These are phyloP conservation scores for Isaurus tuberculatus DNA, from an alignment of 92 coral and sea anemone genomes.

Conservation along the genomic window DNA sequence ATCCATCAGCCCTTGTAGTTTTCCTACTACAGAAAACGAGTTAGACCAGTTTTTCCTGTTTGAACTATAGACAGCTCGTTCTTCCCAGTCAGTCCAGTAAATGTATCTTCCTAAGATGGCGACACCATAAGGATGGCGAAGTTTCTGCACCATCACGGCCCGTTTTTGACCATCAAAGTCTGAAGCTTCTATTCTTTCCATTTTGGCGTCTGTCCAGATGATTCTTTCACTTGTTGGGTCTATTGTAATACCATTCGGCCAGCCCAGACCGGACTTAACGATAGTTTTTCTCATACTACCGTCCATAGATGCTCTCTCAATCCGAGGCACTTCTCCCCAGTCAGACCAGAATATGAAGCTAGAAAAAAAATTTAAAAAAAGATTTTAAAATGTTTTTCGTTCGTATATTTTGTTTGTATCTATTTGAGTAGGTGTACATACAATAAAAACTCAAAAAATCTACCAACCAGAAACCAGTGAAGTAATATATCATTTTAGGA, in stretches of 20 bases:
- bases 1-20: constrained; percentile 43
- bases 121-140: constrained; percentile 64
- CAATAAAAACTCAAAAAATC: too few species aligned
- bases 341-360: constrained; percentile 86
- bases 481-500: too few species aligned
- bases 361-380: background rate
- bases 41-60: constrained; percentile 44
- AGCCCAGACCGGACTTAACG: constrained; percentile 41
- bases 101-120: constrained; percentile 68
- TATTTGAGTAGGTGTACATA: too few species aligned
- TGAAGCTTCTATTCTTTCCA: constrained; percentile 56
- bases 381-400: background rate
- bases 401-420: too few species aligned
- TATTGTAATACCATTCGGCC: constrained; percentile 76
- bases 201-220: constrained; percentile 70
- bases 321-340: constrained; percentile 67
- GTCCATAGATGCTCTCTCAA: constrained; percentile 73
- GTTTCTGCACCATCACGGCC: constrained; percentile 33
- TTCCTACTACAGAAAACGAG: constrained; percentile 25
- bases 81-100: constrained; percentile 76
- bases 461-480: too few species aligned
- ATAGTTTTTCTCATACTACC: constrained; percentile 70
- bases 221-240: constrained; percentile 64
- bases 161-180: constrained; percentile 67
- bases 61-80: constrained; percentile 13